phyloP scores from a whole-genome alignment of 2,888 invertebrate species.

The Drosophila lutescens region DNA sequence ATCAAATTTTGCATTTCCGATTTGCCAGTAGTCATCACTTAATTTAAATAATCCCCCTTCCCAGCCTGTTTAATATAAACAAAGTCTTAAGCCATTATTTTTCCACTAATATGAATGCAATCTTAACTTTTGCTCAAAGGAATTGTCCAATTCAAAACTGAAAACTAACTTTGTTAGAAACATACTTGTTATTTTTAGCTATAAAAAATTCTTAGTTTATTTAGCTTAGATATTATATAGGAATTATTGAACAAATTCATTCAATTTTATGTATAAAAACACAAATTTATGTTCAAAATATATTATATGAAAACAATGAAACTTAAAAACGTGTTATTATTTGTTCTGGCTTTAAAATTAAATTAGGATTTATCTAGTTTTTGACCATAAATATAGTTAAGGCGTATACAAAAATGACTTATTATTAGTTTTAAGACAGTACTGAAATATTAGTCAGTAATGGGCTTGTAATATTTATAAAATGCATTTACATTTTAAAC shows the following conservation, averaged over 20 bases:
- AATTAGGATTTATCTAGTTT: neutral
- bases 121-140: slow-evolving; percentile 7
- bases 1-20: slow-evolving; percentile 29
- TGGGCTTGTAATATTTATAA: too few species aligned
- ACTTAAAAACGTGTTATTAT: neutral
- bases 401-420: too few species aligned
- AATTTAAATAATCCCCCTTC: slow-evolving; percentile 9
- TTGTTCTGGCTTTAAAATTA: neutral
- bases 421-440: neutral
- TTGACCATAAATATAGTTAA: too few species aligned
- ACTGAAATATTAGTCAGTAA: neutral
- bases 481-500: too few species aligned
- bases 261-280: slow-evolving; percentile 26
- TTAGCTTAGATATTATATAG: slow-evolving; percentile 36
- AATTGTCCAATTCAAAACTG: slow-evolving; percentile 1
- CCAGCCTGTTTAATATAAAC: neutral
- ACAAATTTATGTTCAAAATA: slow-evolving; percentile 36
- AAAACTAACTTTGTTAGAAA: slow-evolving; percentile 15
- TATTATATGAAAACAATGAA: slow-evolving; percentile 22
- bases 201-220: slow-evolving; percentile 25
- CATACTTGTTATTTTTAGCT: slow-evolving; percentile 17
- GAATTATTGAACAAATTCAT: slow-evolving; percentile 18
- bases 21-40: slow-evolving; percentile 40
- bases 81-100: slow-evolving; percentile 5
- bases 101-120: slow-evolving; percentile 1